Base-by-base conservation (phyloP, 2,888 invertebrate species). In the Hyles lineata region DNA sequence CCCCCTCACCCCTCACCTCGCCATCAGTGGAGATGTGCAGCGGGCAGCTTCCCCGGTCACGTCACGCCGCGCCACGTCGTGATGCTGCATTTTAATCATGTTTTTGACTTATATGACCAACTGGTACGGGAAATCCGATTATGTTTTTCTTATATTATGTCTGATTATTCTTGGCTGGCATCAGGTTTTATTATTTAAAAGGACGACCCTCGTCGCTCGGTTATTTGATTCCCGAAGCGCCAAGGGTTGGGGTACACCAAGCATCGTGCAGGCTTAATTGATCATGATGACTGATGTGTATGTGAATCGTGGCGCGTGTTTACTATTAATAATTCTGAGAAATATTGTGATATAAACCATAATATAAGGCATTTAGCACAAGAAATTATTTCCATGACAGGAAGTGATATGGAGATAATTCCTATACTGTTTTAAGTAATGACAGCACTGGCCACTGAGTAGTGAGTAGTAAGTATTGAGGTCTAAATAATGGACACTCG, bases 71-170 rank as follows among this genome's bases (percentile, higher is more conserved):
- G 72, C 76, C 76, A 77, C 79, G 75, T 82, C 83, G 83, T 86
- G 87, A 86, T 85, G 84, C 83, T 85, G 87, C 87, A 89, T 88
- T 87, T 87, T 87, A 89, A 88, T 88, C 82, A 85, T 80, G 79
- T 79, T 82, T 87, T 84, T 84, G 83, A 81, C 82, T 84, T 83
- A 78, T 81, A 82, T 82, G 82, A 79, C 81, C 83, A 82, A 79
- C 78, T 76, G 74, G 75, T 76, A 77, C 80, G 77, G 80, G 75
- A 83, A 83, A 52, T 62, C 61, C 29, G 21, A 50, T 52, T 52
- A 62, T 58, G 25, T 9, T 62, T 61, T 71, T 71, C 61, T 50
- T 52, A 52, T 71, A 52, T 52, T 21, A 61, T 29, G 29, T 61
- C 50, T 25, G 19, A 21, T 70, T 58, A 35, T 70, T 70, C 32